phyloP scores from a whole-genome alignment of 2,797 vertebrate genomes.

The Neosalanx taihuensis region DNA sequence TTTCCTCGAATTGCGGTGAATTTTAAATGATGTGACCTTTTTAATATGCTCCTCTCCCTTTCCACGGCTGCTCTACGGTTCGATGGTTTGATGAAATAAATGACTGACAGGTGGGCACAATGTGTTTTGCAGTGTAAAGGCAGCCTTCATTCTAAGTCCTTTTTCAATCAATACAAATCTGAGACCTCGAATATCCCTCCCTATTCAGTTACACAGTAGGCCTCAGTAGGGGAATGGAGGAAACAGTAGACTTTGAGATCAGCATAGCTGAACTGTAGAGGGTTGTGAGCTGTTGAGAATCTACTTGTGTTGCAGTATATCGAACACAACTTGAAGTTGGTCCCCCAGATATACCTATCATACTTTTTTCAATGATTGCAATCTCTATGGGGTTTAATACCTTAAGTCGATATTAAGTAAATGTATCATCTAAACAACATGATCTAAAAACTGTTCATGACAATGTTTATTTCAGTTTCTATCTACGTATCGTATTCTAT shows the following conservation, averaged over 20 bases:
- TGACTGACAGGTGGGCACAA: constrained; percentile 57
- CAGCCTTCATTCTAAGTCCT: constrained; percentile 46
- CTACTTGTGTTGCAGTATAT: neutral
- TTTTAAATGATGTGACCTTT: constrained; percentile 67
- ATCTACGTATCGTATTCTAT: too few relatives aligned
- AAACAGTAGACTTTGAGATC: neutral
- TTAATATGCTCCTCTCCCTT: constrained; percentile 59
- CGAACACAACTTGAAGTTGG: constrained; percentile 38
- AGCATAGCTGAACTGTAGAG: constrained; percentile 3
- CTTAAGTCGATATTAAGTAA: too few relatives aligned
- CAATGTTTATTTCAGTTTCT: too few relatives aligned
- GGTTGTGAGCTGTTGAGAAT: neutral
- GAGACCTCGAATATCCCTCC: constrained; percentile 19
- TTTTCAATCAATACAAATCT: constrained; percentile 43
- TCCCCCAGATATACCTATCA: neutral
- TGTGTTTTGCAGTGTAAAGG: constrained; percentile 30
- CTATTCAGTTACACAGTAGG: constrained; percentile 32
- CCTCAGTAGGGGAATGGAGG: neutral
- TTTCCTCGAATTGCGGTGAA: constrained; percentile 55
- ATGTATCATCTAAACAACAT: neutral
- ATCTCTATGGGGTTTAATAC: too few relatives aligned
- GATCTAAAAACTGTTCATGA: too few relatives aligned
- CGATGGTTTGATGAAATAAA: constrained; percentile 53
- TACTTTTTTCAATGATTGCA: neutral
- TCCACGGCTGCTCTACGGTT: constrained; percentile 44